Evolutionary conservation across 2,888 invertebrate genomes (phyloP).

Genomic region (Callosobruchus maculatus): DNA sequence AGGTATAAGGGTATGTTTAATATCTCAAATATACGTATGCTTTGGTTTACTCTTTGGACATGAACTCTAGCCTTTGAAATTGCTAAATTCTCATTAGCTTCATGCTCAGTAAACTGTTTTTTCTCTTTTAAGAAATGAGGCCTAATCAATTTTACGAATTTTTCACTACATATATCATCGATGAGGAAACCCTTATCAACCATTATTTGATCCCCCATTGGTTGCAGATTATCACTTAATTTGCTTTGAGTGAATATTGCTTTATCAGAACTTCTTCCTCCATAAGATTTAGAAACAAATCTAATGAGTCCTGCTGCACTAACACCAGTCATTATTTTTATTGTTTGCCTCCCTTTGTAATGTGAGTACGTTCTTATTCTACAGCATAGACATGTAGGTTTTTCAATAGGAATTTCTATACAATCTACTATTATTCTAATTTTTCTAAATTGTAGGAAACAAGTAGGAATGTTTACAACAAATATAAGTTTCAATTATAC

Average conservation of each 20-base stretch:
- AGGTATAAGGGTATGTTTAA: not conserved
- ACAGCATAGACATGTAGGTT: not conserved
- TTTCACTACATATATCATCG: not conserved
- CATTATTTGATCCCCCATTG: not conserved
- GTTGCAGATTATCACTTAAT: too few species aligned
- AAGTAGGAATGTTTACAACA: not conserved
- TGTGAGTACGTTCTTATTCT: slow-evolving; percentile 1
- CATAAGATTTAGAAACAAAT: not conserved
- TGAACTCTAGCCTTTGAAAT: not conserved
- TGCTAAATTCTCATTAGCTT: not conserved
- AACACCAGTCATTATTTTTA: not conserved
- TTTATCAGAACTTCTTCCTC: not conserved
- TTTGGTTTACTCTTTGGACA: not conserved
- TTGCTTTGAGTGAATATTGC: not conserved
- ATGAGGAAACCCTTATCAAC: not conserved
- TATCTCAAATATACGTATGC: not conserved
- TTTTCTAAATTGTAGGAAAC: not conserved
- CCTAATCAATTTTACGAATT: not conserved
- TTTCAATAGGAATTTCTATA: not conserved
- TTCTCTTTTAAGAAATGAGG: not conserved
- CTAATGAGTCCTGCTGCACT: not conserved
- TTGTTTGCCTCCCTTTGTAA: not conserved
- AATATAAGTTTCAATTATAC: not conserved
- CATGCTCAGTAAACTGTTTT: not conserved
- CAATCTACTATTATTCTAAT: not conserved